A percentile compares a stretch with the other conserved stretches of the same genome.
These are phyloP conservation scores for Pseudochaenichthys georgianus DNA, from an alignment of 2,797 vertebrate species.

Conservation along the genomic window DNA sequence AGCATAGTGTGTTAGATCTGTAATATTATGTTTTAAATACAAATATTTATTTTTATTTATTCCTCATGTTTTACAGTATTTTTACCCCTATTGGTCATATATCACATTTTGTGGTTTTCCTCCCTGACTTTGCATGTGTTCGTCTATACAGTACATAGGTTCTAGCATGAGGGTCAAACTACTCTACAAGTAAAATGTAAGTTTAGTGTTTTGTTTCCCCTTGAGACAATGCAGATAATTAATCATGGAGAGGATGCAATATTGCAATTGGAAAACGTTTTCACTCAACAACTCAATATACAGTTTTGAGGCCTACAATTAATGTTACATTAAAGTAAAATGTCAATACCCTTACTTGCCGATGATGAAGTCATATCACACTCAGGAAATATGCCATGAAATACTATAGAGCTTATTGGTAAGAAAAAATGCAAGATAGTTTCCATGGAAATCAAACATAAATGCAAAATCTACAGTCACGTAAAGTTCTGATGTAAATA, in stretches of 20 bases:
- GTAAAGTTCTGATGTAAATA: too few relatives aligned
- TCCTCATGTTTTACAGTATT: neutral
- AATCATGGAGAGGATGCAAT: neutral
- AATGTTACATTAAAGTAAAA: neutral
- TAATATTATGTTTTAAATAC: neutral
- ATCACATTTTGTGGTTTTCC: neutral
- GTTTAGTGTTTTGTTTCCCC: neutral
- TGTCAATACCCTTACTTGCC: neutral
- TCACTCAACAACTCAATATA: neutral
- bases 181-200: neutral
- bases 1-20: neutral
- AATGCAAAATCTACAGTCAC: neutral
- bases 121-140: constrained; percentile 3
- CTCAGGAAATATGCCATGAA: neutral
- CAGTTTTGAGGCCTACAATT: neutral
- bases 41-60: too few relatives aligned
- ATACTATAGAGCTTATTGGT: neutral
- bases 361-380: neutral
- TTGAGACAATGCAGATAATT: neutral
- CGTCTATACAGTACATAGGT: too few relatives aligned
- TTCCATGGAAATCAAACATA: neutral
- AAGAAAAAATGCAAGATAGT: neutral
- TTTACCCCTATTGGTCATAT: neutral
- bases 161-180: neutral
- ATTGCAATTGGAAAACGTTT: neutral